Base-by-base conservation (phyloP, 2,888 invertebrate genomes). In the Brachylomia viminalis region DNA sequence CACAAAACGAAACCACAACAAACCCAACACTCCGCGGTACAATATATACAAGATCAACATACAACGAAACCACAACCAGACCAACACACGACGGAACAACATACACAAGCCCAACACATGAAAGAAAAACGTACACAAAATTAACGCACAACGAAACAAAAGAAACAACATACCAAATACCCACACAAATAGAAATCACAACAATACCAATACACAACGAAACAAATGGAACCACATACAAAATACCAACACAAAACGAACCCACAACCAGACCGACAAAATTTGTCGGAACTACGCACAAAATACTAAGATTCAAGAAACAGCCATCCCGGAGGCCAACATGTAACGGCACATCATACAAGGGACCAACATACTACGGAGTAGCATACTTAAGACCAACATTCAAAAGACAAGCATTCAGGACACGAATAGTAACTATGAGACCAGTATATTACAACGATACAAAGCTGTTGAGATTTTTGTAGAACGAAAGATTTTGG, bases 391-490 rank as follows among this genome's bases (percentile, higher is more conserved):
- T 58, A 56, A 75, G 15, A 30, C 4, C 27, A 56, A 30, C 38
- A 10, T 1, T 30, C 4, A 77, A 47, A 7, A 56, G 38, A 13
- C 27, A 62, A 33, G 1, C 17, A 5, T 2, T 6, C 7, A 0
- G 27, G 23, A 10, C 27, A 23, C 45, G 27, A 23, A 13, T 23
- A 30, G 0, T 23, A 13, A 27, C 10, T 38, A 3, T 2, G 3
- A 42, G 10, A 52, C 52, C 52, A 7, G 10, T 15, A 0, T 7
- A n/a, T n/a, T n/a, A 70, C 7, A 52, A 79, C 1, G 2, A 27
- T 20, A 23, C n/a, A 7, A 77, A 76, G 17, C 23, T 45, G 8
- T 71, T 77, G 7, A 6, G 17, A 30, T 71, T 70, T 79, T 47
- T 54, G 45, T 61, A 71, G 27, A 79, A 33, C 17, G 0, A n/a